phyloP scores from a whole-genome alignment of 2,113 vertebrate species.

The Rhombomys opimus region DNA sequence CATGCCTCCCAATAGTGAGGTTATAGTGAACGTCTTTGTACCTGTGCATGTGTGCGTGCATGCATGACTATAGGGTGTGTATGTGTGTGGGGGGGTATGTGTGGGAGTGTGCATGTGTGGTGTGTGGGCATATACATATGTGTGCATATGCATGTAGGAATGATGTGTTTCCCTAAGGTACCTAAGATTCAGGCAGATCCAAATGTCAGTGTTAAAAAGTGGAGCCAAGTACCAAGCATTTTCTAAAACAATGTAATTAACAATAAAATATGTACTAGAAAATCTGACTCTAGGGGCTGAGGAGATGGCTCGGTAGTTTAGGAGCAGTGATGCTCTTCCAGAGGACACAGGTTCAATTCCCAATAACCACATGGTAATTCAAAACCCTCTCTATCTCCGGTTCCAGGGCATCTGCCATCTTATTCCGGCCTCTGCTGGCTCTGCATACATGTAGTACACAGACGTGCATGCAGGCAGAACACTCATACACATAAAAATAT shows the following conservation, averaged over 20 bases:
- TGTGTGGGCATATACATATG: too few species aligned
- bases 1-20: background rate
- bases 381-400: background rate
- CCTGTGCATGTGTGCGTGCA: background rate
- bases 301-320: background rate
- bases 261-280: background rate
- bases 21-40: rapidly evolving
- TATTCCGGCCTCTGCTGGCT: background rate
- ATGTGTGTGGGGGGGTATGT: background rate
- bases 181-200: too few species aligned
- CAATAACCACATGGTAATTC: background rate
- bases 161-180: background rate
- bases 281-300: background rate
- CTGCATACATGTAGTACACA: background rate
- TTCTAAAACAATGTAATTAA: background rate
- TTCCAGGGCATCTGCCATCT: background rate
- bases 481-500: background rate
- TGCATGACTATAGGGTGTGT: background rate
- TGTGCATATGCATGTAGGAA: background rate
- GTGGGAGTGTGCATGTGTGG: background rate
- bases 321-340: background rate
- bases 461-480: too few species aligned
- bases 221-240: background rate
- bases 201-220: background rate
- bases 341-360: background rate